Evolutionary conservation across 64 coral and sea anemone species (phyloP).

Genomic region (Trachythela sp.): DNA sequence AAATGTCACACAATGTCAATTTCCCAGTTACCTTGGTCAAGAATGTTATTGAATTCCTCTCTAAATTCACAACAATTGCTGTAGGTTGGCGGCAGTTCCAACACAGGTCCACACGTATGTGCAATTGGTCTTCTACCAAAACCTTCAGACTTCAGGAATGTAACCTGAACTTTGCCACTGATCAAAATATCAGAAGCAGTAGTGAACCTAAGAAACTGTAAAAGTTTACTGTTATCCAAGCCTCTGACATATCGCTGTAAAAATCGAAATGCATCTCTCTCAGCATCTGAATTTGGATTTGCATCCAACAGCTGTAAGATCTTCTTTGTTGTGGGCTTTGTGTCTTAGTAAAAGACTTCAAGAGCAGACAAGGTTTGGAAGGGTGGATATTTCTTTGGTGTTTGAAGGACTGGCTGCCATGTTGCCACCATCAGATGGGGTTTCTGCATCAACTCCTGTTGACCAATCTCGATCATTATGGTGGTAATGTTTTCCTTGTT

Average conservation of each 20-base stretch:
- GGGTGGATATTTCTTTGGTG: conserved; percentile 35
- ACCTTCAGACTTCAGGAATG: conserved; percentile 52
- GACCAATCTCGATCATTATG: background rate
- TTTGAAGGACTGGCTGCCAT: conserved; percentile 32
- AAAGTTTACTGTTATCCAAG: conserved; percentile 25
- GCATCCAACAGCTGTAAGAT: conserved; percentile 25
- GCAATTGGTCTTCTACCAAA: conserved; percentile 47
- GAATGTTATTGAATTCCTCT: conserved; percentile 64
- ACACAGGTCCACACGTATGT: conserved; percentile 58
- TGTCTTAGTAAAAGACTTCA: conserved; percentile 1
- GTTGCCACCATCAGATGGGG: conserved; percentile 48
- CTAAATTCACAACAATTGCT: conserved; percentile 61
- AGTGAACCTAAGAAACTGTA: conserved; percentile 37
- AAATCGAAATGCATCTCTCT: conserved; percentile 38
- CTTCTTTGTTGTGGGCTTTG: conserved; percentile 41
- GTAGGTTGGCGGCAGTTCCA: conserved; percentile 58
- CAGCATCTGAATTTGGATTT: conserved; percentile 31
- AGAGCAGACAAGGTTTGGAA: no score
- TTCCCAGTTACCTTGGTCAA: conserved; percentile 53
- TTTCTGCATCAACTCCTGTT: conserved; percentile 17
- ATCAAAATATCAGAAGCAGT: conserved; percentile 46
- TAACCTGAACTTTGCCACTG: conserved; percentile 43
- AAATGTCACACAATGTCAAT: conserved; percentile 68
- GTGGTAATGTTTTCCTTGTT: background rate
- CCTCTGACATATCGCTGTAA: conserved; percentile 20